Evolutionary conservation across 2,113 vertebrate genomes (phyloP).

Genomic region (Entomyzon cyanotis): DNA sequence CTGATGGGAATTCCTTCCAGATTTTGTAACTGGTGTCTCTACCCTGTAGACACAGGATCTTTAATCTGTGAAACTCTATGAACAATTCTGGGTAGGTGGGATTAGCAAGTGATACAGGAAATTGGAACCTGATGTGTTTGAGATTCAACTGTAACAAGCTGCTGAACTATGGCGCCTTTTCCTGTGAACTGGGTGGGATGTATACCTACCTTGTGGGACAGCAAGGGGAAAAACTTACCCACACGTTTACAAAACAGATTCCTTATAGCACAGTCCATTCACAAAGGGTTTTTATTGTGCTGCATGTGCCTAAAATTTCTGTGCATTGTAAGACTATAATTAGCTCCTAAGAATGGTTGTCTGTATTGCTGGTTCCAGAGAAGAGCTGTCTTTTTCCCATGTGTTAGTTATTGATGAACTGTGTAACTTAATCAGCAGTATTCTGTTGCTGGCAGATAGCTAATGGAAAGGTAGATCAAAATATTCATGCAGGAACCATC

Average conservation of each 20-base stretch:
- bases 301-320: background rate
- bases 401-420: conserved; percentile 24
- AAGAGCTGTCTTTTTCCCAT: background rate
- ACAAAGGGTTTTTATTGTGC: background rate
- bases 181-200: background rate
- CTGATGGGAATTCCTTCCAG: background rate
- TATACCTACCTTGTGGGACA: background rate
- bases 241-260: background rate
- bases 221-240: background rate
- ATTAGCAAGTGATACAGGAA: background rate
- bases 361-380: background rate
- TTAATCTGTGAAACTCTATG: background rate
- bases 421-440: background rate
- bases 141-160: background rate
- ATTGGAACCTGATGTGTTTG: background rate
- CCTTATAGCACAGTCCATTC: background rate
- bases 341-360: background rate
- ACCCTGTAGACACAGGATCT: background rate
- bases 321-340: background rate
- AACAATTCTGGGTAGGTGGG: background rate
- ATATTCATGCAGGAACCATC: background rate
- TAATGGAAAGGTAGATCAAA: background rate
- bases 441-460: conserved; percentile 1
- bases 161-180: background rate
- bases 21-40: background rate